Evolutionary conservation across 2,113 vertebrate genomes (phyloP).

Genomic region (Proteles cristata): DNA sequence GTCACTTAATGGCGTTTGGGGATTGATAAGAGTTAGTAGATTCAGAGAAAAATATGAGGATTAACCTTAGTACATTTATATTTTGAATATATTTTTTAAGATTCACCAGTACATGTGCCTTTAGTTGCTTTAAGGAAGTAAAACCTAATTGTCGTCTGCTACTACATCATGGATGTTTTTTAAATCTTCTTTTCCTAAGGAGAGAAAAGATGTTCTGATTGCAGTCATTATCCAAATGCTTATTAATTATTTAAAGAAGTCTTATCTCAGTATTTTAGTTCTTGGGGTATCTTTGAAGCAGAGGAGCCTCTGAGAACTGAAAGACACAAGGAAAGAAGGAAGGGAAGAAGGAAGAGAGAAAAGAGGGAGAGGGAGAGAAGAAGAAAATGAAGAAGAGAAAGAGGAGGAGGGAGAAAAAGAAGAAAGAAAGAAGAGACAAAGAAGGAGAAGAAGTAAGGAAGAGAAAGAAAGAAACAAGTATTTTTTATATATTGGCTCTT

Average conservation of each 20-base stretch:
- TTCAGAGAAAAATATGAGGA: not conserved
- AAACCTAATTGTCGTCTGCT: not conserved
- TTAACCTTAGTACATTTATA: not conserved
- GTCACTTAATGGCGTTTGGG: not conserved
- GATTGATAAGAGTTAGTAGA: not conserved
- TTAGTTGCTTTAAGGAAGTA: not conserved
- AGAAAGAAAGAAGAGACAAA: not conserved
- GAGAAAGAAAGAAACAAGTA: not conserved
- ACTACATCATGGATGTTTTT: not conserved
- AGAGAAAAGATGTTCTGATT: not conserved
- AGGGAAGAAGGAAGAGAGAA: not conserved
- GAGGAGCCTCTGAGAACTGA: not conserved
- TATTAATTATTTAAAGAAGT: not conserved
- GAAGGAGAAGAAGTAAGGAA: no score
- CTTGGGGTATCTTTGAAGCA: not conserved
- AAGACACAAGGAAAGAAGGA: not conserved
- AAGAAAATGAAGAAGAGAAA: no score
- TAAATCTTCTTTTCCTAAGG: not conserved
- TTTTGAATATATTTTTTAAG: not conserved
- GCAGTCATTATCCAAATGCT: not conserved
- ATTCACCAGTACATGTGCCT: not conserved
- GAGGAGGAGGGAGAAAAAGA: no score
- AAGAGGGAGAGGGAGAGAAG: not conserved
- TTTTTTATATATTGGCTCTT: not conserved
- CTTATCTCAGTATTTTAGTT: not conserved